Base-by-base conservation (phyloP, 2,113 vertebrate genomes). In the Noctilio leporinus region DNA sequence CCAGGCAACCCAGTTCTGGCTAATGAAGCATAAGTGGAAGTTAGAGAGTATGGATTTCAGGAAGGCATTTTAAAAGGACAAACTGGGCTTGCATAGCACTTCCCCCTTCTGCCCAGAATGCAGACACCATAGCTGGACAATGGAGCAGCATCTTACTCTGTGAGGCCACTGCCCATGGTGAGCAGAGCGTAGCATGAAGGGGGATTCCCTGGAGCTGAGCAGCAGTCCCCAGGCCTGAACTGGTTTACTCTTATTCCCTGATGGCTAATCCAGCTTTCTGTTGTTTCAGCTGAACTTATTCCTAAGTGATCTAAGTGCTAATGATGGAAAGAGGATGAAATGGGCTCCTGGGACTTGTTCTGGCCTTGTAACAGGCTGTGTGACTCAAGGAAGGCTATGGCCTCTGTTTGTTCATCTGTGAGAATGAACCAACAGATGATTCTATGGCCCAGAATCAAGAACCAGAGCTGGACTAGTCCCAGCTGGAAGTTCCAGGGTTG, bases 121-220 rank as follows among this genome's bases (percentile, higher is more conserved):
- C 65, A 75, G 26, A 15, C 15, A 2, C 1, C 3, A 30, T 17
- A 24, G 30, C 40, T 5, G 26, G 70, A 33, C 88, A 19, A 73
- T 8, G 53, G 55, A 78, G 65, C 17, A 2, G 14, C 16, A 0
- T 22, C 53, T 49, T 35, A 38, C 59, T n/a, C 2, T 4, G 24
- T 0, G 10, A 64, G 33, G 24, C 35, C 17, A n/a, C 24, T 7
- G n/a, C 75, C 5, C 43, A 0, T 2, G 15, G 26, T 16, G 22
- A 43, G 33, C 62, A 33, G 33, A 26, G 35, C n/a, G 15, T 24
- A 55, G 51, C 47, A n/a, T 22, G 57, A 26, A 35, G 33, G 45
- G 0, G 1, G 33, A 51, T 28, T 22, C 1, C 1, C 15, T 14
- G 3, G 10, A 30, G 24, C 38, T 0, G 0, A 20, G n/a, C 0